Conservation (phyloP, 2,797 vertebrate species). For the Cuculus canorus region DNA sequence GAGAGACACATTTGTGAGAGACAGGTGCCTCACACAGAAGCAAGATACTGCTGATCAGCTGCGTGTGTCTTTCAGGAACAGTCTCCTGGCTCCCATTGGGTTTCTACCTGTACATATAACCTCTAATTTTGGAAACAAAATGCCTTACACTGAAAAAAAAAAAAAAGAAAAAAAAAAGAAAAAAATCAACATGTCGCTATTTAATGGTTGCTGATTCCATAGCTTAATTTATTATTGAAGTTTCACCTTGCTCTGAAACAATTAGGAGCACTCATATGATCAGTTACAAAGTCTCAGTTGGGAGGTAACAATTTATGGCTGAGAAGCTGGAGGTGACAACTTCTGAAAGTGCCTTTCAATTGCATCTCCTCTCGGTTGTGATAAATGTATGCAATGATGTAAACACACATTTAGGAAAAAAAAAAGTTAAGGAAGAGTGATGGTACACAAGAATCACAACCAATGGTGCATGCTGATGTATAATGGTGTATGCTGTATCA, state of each 20-base stretch:
- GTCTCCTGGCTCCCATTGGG: not conserved
- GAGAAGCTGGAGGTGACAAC: constrained; percentile 39
- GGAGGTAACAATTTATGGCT: constrained; percentile 52
- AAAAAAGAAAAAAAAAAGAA: not conserved
- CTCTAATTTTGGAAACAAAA: constrained; percentile 46
- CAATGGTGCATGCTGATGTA: not conserved
- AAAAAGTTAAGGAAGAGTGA: not conserved
- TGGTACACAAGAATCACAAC: not conserved
- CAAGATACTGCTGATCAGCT: constrained; percentile 21
- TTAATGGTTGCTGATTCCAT: constrained; percentile 57
- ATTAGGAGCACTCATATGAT: constrained; percentile 35
- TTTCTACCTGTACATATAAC: not conserved
- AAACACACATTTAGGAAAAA: not conserved
- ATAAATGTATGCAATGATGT: not conserved
- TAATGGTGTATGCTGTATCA: not conserved
- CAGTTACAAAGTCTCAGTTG: constrained; percentile 54
- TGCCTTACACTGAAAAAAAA: not conserved
- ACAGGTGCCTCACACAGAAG: constrained; percentile 29
- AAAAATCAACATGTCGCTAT: not conserved
- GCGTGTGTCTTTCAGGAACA: constrained; percentile 13
- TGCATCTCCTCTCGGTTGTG: not conserved
- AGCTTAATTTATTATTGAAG: constrained; percentile 57
- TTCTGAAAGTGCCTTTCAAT: constrained; percentile 64
- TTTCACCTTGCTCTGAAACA: constrained; percentile 66
- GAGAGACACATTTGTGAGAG: constrained; percentile 46